Evolutionary conservation across 2,797 vertebrate species (phyloP).

Genomic region (Eulemur mongoz): DNA sequence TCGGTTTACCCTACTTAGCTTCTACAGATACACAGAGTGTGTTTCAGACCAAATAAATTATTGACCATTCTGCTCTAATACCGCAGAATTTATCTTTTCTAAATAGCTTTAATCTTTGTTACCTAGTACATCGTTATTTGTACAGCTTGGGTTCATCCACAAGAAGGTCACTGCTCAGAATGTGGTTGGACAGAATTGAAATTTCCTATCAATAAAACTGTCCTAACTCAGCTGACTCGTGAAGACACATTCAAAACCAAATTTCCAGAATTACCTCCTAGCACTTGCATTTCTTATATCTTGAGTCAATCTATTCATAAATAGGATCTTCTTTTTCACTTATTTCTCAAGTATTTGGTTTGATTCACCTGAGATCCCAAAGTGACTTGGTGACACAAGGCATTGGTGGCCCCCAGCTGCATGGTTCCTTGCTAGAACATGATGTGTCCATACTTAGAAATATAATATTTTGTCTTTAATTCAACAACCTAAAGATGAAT

Average conservation of each 20-base stretch:
- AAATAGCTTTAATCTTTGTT: slow-evolving; percentile 81
- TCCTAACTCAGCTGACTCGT: background rate
- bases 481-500: background rate
- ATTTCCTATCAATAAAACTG: slow-evolving; percentile 63
- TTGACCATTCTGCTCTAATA: slow-evolving; percentile 72
- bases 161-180: slow-evolving; percentile 68
- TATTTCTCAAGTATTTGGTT: slow-evolving; percentile 44
- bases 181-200: slow-evolving; percentile 52
- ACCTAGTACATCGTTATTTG: slow-evolving; percentile 77
- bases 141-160: slow-evolving; percentile 68
- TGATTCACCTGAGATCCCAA: slow-evolving; percentile 49
- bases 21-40: background rate
- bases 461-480: background rate
- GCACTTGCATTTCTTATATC: background rate
- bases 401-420: slow-evolving; percentile 19
- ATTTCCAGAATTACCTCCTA: background rate
- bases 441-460: background rate
- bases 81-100: slow-evolving; percentile 77
- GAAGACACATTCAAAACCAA: background rate
- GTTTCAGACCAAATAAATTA: slow-evolving; percentile 52
- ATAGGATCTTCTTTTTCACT: background rate
- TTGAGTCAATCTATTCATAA: background rate
- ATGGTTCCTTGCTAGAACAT: background rate
- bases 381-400: background rate
- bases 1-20: background rate